Percentiles rank a stretch among this genome's conserved stretches.
phyloP scores from a whole-genome alignment of 64 coral and sea anemone genomes.

The Stylophora pistillata region DNA sequence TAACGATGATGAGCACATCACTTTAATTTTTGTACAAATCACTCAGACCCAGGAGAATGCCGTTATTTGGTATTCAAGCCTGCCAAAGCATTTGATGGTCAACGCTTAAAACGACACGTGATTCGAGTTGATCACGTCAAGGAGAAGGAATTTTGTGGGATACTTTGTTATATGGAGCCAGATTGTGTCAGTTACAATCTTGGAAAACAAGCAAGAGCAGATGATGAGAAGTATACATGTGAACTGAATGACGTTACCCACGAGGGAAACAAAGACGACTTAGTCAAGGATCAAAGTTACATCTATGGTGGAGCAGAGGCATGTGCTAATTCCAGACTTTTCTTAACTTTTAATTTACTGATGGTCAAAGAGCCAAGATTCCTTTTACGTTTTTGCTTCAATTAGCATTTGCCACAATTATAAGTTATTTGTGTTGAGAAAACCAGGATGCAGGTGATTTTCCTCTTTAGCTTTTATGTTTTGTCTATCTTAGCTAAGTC shows the following conservation, averaged over 20 bases:
- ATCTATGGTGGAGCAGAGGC: background rate
- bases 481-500: too few species aligned
- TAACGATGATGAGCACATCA: too few species aligned
- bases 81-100: background rate
- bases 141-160: background rate
- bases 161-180: background rate
- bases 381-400: too few species aligned
- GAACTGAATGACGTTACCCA: background rate
- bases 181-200: slow-evolving; percentile 21
- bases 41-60: background rate
- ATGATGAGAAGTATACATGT: background rate
- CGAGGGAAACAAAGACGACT: background rate
- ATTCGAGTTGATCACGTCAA: background rate
- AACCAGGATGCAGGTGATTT: too few species aligned
- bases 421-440: too few species aligned
- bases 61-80: background rate
- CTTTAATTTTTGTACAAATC: too few species aligned
- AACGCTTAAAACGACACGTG: background rate
- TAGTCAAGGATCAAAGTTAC: background rate
- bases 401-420: too few species aligned
- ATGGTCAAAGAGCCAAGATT: too few species aligned
- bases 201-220: too few species aligned
- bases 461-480: too few species aligned
- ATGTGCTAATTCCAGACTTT: too few species aligned
- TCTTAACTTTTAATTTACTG: too few species aligned